Evolutionary conservation across 2,113 vertebrate genomes (phyloP), one percentile per base, ranked within the genome.

Genomic region (Rhea pennata): DNA sequence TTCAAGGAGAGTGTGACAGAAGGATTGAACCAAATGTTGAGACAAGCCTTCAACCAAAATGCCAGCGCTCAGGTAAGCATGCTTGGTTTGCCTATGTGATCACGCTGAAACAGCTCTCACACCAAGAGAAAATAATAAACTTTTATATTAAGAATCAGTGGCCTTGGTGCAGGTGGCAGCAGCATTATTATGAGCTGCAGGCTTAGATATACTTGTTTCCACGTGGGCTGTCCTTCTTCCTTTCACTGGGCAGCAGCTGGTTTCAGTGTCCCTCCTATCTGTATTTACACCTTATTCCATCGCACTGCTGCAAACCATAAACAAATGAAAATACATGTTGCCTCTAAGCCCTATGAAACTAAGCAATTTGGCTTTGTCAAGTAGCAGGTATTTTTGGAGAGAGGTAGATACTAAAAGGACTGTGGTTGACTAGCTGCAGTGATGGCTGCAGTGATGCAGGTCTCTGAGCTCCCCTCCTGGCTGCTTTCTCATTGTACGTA

Each of bases 21-120:
- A 96, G 99, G 99, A 72, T 98, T 99, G 84, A 99, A 98, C 23
- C 98, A 99, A 90, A 98, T 98, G 5, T 95, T 99, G 96, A 97
- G 98, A 83, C 99, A 99, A 97, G 99, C 99, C 83, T 98, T 99
- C 97, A 99, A 98, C 97, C 97, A 98, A 97, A 97, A 95, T 1
- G 96, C 99, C 89, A 98, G 98, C 0, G 98, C 98, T 86, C 99
- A 99, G 97, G 99, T 99, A 97, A 98, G 98, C 29, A 1, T 42
- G 58, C 44, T 24, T 74, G 72, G 39, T 44, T 70, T 50, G 8
- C 66, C 54, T 90, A 44, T 13, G 0, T 72, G 29, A 42, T 59
- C 64, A 62, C 15, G 48, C 61, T 27, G 10, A 19, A 83, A 66
- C 16, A 54, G 15, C 58, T 39, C 33, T 64, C 19, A 39, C 51